Evolutionary conservation across 2,797 vertebrate species (phyloP).

Genomic region (Ibycter americanus): DNA sequence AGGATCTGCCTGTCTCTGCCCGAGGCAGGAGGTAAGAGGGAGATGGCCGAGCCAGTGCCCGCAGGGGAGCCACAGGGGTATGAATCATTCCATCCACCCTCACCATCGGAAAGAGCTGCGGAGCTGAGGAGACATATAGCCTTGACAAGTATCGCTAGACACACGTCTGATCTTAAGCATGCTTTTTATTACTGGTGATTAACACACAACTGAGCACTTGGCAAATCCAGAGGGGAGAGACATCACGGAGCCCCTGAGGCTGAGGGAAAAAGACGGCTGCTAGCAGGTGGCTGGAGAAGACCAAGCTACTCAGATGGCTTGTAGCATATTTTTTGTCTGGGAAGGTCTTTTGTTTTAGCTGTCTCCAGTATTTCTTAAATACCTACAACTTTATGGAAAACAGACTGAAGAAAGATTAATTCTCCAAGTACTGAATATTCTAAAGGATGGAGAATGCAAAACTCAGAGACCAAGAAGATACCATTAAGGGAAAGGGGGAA

Average conservation of each 20-base stretch:
- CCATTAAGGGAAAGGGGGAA: accelerated
- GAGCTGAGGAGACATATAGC: background rate
- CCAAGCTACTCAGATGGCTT: background rate
- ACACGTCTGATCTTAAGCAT: background rate
- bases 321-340: background rate
- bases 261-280: background rate
- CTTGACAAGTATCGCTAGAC: background rate
- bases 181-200: background rate
- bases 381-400: background rate
- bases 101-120: background rate
- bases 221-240: background rate
- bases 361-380: background rate
- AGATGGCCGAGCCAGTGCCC: background rate
- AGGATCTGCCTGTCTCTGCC: background rate
- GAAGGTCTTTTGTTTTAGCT: background rate
- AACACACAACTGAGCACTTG: background rate
- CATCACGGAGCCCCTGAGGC: background rate
- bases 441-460: background rate
- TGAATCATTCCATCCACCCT: background rate
- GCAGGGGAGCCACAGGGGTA: background rate
- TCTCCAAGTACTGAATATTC: background rate
- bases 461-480: background rate
- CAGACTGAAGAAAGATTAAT: background rate
- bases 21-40: background rate
- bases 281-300: background rate